Evolutionary conservation across 2,113 vertebrate species (phyloP).

Genomic region (Chascanopsetta lugubris): DNA sequence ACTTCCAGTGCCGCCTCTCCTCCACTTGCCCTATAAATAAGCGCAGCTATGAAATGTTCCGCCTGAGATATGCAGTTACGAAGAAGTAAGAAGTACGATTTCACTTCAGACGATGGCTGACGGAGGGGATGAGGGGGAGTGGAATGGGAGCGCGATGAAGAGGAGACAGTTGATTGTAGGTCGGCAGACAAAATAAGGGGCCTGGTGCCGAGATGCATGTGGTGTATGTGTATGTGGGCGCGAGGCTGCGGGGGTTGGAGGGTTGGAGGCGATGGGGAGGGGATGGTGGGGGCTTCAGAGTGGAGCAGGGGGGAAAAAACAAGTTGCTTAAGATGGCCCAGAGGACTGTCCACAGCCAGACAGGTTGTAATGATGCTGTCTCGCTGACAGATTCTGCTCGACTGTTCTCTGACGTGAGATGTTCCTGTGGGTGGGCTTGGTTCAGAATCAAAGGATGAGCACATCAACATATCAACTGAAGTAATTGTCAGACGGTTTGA

Average conservation of each 20-base stretch:
- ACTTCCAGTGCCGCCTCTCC: background rate
- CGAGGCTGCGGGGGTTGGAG: background rate
- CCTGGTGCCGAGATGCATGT: background rate
- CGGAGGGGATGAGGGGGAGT: background rate
- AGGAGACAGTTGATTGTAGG: constrained; percentile 28
- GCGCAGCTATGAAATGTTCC: constrained; percentile 6
- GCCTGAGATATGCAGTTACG: background rate
- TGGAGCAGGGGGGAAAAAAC: constrained; percentile 21
- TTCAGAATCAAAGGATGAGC: background rate
- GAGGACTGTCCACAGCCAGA: constrained; percentile 39
- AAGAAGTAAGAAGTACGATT: background rate
- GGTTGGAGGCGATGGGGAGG: background rate
- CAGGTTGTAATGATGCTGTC: constrained; percentile 54
- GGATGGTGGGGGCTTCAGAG: constrained; percentile 1
- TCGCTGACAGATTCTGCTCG: constrained; percentile 45
- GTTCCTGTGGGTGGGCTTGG: constrained; percentile 1
- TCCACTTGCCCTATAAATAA: background rate
- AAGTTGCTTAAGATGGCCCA: constrained; percentile 27
- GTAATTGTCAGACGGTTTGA: background rate
- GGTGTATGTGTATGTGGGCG: constrained; percentile 21
- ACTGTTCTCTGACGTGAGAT: constrained; percentile 28
- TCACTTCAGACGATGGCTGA: background rate
- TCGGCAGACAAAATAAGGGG: constrained; percentile 29
- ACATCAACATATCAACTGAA: background rate
- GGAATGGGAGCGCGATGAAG: constrained; percentile 9